A percentile compares a stretch with the other conserved stretches of the same genome.
Evolutionary conservation across 2,888 invertebrate genomes (phyloP).

Genomic region (Eumacrocentrus americanus): DNA sequence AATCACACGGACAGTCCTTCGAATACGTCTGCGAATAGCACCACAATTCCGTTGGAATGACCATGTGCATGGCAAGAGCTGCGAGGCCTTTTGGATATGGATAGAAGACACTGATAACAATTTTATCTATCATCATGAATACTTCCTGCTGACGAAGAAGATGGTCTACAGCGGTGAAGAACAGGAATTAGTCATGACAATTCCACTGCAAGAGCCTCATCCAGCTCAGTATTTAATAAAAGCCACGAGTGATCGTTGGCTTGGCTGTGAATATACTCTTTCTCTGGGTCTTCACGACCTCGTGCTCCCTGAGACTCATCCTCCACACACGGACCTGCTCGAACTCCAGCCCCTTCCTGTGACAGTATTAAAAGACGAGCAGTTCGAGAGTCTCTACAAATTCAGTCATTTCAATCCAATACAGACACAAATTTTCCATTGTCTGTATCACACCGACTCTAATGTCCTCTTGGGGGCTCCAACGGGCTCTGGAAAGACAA

Average conservation of each 20-base stretch:
- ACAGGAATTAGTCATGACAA: constrained; percentile 91
- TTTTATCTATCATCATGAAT: constrained; percentile 95
- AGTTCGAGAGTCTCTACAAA: constrained; percentile 81
- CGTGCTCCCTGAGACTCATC: constrained; percentile 88
- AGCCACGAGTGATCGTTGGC: constrained; percentile 86
- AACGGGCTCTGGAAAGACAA: constrained; percentile 97
- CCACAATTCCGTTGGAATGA: constrained; percentile 87
- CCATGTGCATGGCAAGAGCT: constrained; percentile 83
- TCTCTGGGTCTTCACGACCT: constrained; percentile 82
- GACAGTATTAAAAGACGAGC: constrained; percentile 76
- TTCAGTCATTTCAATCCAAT: constrained; percentile 98
- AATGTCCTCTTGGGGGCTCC: constrained; percentile 95
- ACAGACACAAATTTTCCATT: constrained; percentile 97
- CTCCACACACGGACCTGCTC: constrained; percentile 92
- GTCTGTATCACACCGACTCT: constrained; percentile 91
- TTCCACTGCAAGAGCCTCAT: constrained; percentile 89
- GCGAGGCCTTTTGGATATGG: constrained; percentile 97
- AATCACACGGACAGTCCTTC: constrained; percentile 89
- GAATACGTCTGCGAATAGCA: constrained; percentile 79
- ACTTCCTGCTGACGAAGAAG: constrained; percentile 82
- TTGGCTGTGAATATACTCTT: constrained; percentile 68
- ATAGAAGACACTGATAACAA: constrained; percentile 95
- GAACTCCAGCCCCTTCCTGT: constrained; percentile 90
- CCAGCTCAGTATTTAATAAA: constrained; percentile 91
- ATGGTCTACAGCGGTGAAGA: constrained; percentile 75